These are phyloP conservation scores for Limanda limanda DNA, from an alignment of 2,113 vertebrate genomes.

Conservation along the genomic window DNA sequence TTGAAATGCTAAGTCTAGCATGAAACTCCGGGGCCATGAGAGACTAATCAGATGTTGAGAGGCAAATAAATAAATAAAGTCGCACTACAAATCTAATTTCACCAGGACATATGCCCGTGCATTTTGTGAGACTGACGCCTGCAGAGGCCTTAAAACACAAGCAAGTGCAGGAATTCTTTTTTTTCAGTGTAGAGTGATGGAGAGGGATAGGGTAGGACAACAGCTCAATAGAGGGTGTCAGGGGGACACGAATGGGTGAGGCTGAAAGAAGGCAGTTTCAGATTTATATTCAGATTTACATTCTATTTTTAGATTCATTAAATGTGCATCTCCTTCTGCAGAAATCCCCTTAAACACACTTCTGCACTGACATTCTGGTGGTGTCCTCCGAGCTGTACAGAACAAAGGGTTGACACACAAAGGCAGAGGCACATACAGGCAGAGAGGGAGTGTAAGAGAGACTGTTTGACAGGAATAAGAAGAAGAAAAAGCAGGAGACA, in stretches of 20 bases:
- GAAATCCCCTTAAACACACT: conserved; percentile 69
- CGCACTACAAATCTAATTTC: conserved; percentile 64
- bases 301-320: conserved; percentile 54
- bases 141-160: conserved; percentile 46
- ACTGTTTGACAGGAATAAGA: conserved; percentile 43
- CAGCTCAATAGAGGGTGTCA: conserved; percentile 11
- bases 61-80: conserved; percentile 68
- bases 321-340: conserved; percentile 74
- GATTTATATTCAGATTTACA: conserved; percentile 54
- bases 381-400: conserved; percentile 50
- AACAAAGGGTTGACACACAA: conserved; percentile 23
- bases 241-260: conserved; percentile 25
- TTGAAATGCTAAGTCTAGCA: conserved; percentile 80
- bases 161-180: conserved; percentile 39
- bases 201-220: conserved; percentile 13
- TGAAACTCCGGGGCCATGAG: conserved; percentile 72
- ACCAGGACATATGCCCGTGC: conserved; percentile 35
- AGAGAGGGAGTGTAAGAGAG: conserved; percentile 1
- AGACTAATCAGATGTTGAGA: conserved; percentile 79
- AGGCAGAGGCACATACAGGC: conserved; percentile 20
- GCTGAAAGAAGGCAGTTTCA: conserved; percentile 63
- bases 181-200: conserved; percentile 17
- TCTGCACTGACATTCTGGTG: conserved; percentile 55
- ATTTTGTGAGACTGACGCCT: conserved; percentile 26
- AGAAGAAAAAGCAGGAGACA: conserved; percentile 17